Evolutionary conservation across 1,140 invertebrate genomes (phyloP), one percentile per base, ranked within the genome.

Genomic region (Frieseomelitta varia): DNA sequence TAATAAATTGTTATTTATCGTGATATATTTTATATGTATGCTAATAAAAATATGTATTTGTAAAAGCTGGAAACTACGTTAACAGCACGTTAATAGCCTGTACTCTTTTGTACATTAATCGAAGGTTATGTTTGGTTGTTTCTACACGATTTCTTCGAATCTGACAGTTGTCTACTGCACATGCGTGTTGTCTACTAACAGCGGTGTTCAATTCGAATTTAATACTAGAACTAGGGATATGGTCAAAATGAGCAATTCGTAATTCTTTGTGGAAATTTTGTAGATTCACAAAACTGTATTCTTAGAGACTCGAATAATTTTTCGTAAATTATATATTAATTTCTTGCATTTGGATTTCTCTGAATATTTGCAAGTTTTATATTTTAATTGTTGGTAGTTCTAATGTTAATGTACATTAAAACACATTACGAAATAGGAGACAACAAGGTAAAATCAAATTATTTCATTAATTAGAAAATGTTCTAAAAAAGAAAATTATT

Each of bases 71-170:
- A 8, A 27, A 65, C 30, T 30, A 30, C 65, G 14, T 47, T 47
- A n/a, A 80, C 69, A 84, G n/a, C 2, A 39, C 55, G 24, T 71
- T 30, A 79, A 79, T 56, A 79, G 53, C 19, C 15, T 79, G n/a
- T 1, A 68, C n/a, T 67, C 39, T 47, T 39, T 8, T 47, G 39
- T 8, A 47, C 19, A 1, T 68, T 47, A 4, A 6, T 74, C 19
- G 4, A 61, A 67, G 83, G 83, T 84, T 84, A 84, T 80, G 30
- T 84, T 84, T 79, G 27, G 15, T 58, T 73, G 77, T 79, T 84
- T 67, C 79, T 83, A 19, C 53, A 6, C 4, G 10, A 53, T 21
- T 34, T 63, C 3, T 12, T 34, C 10, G 11, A 4, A 8, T 11
- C 55, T 68, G 61, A 68, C 34, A 76, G n/a, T 30, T 76, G 12